A percentile compares a stretch with the other conserved stretches of the same genome.
Conservation (phyloP, 2,797 vertebrate genomes). For the Amblyraja radiata region DNA sequence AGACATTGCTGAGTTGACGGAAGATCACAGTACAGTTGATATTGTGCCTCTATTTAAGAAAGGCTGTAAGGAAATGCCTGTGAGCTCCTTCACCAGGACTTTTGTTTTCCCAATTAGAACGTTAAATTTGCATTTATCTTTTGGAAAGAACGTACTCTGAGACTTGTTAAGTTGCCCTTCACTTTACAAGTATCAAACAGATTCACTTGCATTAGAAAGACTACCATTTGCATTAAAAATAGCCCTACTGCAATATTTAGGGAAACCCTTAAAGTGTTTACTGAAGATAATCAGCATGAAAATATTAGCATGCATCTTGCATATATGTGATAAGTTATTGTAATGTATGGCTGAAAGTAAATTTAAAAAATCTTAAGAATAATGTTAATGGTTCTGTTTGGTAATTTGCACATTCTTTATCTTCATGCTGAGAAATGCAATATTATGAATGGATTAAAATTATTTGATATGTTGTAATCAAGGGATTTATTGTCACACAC, state of each 20-base stretch:
- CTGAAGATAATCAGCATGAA: neutral
- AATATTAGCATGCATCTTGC: neutral
- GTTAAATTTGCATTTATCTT: neutral
- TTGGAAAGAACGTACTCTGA: no score
- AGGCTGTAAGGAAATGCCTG: no score
- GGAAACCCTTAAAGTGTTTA: neutral
- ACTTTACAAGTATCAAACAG: neutral
- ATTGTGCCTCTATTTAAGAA: no score
- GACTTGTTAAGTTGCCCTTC: neutral
- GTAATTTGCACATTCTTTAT: neutral
- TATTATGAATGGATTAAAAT: neutral
- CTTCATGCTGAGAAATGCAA: neutral
- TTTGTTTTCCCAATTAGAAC: neutral
- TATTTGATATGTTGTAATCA: slow-evolving; percentile 12
- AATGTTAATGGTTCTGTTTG: neutral
- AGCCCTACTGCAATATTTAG: neutral
- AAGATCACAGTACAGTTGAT: no score
- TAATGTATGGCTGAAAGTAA: neutral
- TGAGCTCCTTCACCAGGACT: no score
- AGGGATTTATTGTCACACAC: neutral
- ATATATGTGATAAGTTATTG: neutral
- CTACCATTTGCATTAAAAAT: neutral
- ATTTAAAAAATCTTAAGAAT: neutral
- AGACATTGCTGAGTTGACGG: no score
- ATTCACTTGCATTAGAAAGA: neutral